These are phyloP conservation scores for Anastatus disparis DNA, from an alignment of 1,140 invertebrate genomes.

Conservation along the genomic window DNA sequence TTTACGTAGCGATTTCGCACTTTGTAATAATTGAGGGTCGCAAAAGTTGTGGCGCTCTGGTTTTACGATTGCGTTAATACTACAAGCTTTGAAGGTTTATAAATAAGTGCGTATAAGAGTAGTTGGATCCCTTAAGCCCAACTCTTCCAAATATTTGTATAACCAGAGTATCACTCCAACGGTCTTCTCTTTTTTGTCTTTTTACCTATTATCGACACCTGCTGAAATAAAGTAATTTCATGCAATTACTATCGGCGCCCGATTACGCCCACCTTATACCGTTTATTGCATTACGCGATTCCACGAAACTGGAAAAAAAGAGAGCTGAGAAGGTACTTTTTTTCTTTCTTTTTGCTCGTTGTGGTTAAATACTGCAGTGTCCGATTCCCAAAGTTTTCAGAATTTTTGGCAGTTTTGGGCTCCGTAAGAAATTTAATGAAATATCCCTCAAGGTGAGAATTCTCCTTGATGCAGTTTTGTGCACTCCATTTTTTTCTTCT, in stretches of 20 bases:
- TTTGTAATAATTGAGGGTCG: too few relatives aligned
- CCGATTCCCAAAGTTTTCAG: not conserved
- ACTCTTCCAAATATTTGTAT: constrained; percentile 53
- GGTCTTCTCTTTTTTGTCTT: too few relatives aligned
- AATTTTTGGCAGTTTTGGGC: constrained; percentile 26
- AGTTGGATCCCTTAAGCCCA: constrained; percentile 2
- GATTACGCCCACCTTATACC: constrained; percentile 12
- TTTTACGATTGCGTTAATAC: too few relatives aligned
- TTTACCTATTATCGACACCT: constrained; percentile 59
- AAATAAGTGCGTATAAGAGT: constrained; percentile 18
- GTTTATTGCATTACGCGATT: constrained; percentile 29
- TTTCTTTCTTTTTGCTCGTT: too few relatives aligned
- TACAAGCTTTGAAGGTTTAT: too few relatives aligned
- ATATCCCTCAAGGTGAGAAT: too few relatives aligned
- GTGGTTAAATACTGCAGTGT: not conserved
- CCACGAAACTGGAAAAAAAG: constrained; percentile 16
- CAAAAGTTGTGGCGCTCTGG: too few relatives aligned
- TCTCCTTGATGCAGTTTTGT: too few relatives aligned
- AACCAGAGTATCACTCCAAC: constrained; percentile 23
- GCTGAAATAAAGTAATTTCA: constrained; percentile 45
- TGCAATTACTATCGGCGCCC: constrained; percentile 22
- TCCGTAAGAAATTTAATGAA: too few relatives aligned
- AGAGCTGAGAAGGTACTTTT: too few relatives aligned
- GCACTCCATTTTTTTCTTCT: too few relatives aligned
- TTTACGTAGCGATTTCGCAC: constrained; percentile 45